These are phyloP conservation scores for Hyperoodon ampullatus DNA, from an alignment of 2,113 vertebrate genomes.

Conservation along the genomic window DNA sequence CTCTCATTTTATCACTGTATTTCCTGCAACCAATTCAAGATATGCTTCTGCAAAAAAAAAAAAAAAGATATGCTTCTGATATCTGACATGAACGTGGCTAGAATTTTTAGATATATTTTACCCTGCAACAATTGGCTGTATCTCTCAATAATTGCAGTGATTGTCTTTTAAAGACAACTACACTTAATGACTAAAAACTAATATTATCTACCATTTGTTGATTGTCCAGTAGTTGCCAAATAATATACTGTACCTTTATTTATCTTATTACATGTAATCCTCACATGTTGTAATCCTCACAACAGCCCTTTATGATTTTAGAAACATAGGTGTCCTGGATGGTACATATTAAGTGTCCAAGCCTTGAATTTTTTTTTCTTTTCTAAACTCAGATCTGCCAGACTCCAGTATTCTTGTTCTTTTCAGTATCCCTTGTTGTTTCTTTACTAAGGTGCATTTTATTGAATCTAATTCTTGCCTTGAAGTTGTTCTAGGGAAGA, in stretches of 20 bases:
- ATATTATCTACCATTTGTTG: not conserved
- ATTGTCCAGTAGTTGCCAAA: not conserved
- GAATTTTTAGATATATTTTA: conserved; percentile 41
- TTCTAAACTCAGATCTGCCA: not conserved
- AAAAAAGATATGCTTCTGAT: not conserved
- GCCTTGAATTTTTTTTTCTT: not conserved
- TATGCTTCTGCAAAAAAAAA: conserved; percentile 2
- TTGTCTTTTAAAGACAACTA: not conserved
- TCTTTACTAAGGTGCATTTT: not conserved
- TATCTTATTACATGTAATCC: not conserved
- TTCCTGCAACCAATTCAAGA: not conserved
- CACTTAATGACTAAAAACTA: not conserved
- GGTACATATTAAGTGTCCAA: not conserved
- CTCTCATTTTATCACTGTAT: not conserved
- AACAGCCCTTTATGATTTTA: not conserved
- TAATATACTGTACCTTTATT: not conserved
- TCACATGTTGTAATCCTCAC: not conserved
- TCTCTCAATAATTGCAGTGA: not conserved
- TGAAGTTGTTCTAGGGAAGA: conserved; percentile 7
- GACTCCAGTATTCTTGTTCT: not conserved
- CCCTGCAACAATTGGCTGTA: not conserved
- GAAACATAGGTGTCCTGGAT: not conserved
- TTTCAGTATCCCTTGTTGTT: conserved; percentile 6
- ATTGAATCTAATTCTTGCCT: conserved; percentile 17
- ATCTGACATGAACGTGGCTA: not conserved